Evolutionary conservation across 2,888 invertebrate genomes (phyloP).

Genomic region (Cremastobaeus sp.): DNA sequence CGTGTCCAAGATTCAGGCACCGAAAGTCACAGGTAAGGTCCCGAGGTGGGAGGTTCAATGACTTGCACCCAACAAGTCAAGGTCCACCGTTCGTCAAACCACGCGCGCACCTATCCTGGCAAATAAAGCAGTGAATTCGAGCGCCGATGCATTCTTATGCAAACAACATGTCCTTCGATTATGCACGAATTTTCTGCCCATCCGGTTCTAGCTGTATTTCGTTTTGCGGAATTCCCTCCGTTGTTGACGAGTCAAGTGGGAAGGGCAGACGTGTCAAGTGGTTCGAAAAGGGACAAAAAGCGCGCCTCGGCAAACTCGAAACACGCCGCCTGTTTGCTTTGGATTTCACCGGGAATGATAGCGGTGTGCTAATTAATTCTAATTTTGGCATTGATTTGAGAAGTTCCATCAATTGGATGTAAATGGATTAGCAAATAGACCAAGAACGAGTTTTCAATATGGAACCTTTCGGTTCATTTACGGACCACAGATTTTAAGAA

Average conservation of each 20-base stretch:
- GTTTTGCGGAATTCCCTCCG: slow-evolving; percentile 15
- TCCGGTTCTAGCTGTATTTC: slow-evolving; percentile 15
- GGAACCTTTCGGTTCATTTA: too few relatives aligned
- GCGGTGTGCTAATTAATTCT: too few relatives aligned
- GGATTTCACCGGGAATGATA: too few relatives aligned
- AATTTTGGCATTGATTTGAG: too few relatives aligned
- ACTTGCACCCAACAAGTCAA: slow-evolving; percentile 48
- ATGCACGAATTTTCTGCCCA: slow-evolving; percentile 36
- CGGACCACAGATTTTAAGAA: too few relatives aligned
- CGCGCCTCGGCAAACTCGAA: too few relatives aligned
- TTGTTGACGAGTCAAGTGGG: slow-evolving; percentile 17
- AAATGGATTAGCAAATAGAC: too few relatives aligned
- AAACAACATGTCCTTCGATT: slow-evolving; percentile 46
- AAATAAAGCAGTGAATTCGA: slow-evolving; percentile 52
- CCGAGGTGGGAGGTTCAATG: slow-evolving; percentile 56
- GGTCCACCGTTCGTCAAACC: slow-evolving; percentile 49
- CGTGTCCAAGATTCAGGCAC: slow-evolving; percentile 70
- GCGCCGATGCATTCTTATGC: slow-evolving; percentile 53
- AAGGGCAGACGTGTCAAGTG: slow-evolving; percentile 24
- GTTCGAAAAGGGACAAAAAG: background rate
- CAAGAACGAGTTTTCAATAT: too few relatives aligned
- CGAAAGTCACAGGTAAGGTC: slow-evolving; percentile 69
- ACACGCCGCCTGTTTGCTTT: too few relatives aligned
- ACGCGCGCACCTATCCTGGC: slow-evolving; percentile 28
- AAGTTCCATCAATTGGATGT: too few relatives aligned